Evolutionary conservation across 1,140 invertebrate species (phyloP).

Genomic region (Drosophila mojavensis): DNA sequence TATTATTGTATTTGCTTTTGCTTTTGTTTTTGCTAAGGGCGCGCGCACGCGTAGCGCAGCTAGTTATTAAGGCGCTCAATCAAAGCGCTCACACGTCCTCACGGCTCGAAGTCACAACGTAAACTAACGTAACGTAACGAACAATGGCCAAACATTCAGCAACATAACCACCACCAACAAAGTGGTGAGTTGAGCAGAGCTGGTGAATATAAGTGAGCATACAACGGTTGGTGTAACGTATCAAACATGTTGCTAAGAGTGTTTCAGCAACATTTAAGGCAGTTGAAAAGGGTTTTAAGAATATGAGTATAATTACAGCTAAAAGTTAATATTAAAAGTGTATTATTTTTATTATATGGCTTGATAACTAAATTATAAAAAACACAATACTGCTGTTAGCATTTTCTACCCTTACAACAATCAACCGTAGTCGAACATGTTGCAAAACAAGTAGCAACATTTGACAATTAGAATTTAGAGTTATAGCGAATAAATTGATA

Average conservation of each 20-base stretch:
- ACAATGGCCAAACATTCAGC: constrained; percentile 1
- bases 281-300: neutral
- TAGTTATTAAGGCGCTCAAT: constrained; percentile 16
- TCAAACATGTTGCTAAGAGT: constrained; percentile 11
- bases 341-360: neutral
- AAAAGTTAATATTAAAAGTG: neutral
- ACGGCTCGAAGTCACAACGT: constrained; percentile 60
- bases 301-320: no score
- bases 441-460: neutral
- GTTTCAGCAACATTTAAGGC: neutral
- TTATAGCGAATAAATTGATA: no score
- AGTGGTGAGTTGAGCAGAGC: constrained; percentile 26
- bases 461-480: no score
- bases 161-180: constrained; percentile 15
- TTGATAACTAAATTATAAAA: no score
- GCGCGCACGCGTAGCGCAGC: constrained; percentile 65
- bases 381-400: no score
- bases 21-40: constrained; percentile 40
- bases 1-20: constrained; percentile 22
- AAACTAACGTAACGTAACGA: constrained; percentile 58
- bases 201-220: constrained; percentile 6
- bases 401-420: neutral
- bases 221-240: constrained; percentile 1
- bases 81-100: constrained; percentile 46
- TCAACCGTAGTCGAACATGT: neutral